Evolutionary conservation across 2,113 vertebrate genomes (phyloP).

Genomic region (Theropithecus gelada): DNA sequence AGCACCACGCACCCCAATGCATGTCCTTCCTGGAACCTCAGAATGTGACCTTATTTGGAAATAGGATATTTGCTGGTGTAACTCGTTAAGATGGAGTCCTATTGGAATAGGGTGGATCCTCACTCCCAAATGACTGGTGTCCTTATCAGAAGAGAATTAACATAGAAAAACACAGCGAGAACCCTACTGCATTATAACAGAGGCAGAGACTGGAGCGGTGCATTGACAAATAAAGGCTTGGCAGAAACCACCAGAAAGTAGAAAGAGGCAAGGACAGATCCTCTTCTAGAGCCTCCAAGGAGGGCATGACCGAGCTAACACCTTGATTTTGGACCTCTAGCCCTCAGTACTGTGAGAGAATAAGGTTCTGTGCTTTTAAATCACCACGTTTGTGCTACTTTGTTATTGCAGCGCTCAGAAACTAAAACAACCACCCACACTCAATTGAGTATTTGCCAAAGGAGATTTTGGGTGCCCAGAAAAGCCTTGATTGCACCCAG

Average conservation of each 20-base stretch:
- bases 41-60: neutral
- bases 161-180: neutral
- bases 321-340: neutral
- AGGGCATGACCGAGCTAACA: neutral
- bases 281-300: neutral
- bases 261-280: neutral
- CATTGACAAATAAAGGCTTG: neutral
- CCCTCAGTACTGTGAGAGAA: neutral
- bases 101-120: neutral
- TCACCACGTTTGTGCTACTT: neutral
- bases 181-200: neutral
- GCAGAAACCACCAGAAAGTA: neutral
- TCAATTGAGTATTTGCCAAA: neutral
- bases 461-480: neutral
- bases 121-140: neutral
- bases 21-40: neutral
- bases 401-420: neutral
- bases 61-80: neutral
- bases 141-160: neutral
- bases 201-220: neutral
- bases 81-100: neutral
- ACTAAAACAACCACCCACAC: neutral
- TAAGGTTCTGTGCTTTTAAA: neutral
- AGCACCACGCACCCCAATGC: neutral
- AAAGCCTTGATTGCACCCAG: neutral